These are phyloP conservation scores for Tangara arthus DNA, from an alignment of 2,797 vertebrate species.

Conservation along the genomic window DNA sequence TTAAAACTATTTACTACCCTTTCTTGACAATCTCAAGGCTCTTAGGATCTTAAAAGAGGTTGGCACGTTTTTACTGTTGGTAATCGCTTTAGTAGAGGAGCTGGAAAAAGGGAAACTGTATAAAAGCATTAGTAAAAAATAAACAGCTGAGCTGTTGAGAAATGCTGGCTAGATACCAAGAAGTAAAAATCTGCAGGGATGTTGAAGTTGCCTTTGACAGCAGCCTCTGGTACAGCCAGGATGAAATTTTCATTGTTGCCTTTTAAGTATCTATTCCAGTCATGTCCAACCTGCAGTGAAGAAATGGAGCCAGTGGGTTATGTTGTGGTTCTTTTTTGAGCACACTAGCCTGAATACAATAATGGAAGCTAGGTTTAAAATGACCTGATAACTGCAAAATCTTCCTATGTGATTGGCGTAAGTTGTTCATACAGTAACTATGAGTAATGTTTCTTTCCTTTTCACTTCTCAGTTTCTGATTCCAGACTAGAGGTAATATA, in stretches of 20 bases:
- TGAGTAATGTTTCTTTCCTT: not conserved
- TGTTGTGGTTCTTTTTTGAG: not conserved
- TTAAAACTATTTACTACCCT: not conserved
- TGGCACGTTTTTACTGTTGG: not conserved
- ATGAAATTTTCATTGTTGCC: not conserved
- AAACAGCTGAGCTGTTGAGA: not conserved
- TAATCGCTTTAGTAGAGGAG: not conserved
- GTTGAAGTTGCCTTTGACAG: not conserved
- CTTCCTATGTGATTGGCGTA: not conserved
- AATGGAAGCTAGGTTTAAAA: not conserved
- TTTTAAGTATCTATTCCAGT: not conserved
- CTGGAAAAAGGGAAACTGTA: not conserved
- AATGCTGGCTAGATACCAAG: not conserved
- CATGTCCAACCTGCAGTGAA: not conserved
- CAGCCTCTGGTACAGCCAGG: not conserved
- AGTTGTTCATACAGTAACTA: not conserved
- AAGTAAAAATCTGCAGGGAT: not conserved
- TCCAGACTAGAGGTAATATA: not conserved
- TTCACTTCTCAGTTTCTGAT: not conserved
- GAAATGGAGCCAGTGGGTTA: not conserved
- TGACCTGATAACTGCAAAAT: not conserved
- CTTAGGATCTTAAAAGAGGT: not conserved
- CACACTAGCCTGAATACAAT: not conserved
- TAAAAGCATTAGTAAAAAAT: not conserved
- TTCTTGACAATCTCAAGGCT: not conserved